A percentile compares a stretch with the other conserved stretches of the same genome.
Evolutionary conservation across 2,888 invertebrate genomes (phyloP).

Genomic region (Hyposoter didymator): DNA sequence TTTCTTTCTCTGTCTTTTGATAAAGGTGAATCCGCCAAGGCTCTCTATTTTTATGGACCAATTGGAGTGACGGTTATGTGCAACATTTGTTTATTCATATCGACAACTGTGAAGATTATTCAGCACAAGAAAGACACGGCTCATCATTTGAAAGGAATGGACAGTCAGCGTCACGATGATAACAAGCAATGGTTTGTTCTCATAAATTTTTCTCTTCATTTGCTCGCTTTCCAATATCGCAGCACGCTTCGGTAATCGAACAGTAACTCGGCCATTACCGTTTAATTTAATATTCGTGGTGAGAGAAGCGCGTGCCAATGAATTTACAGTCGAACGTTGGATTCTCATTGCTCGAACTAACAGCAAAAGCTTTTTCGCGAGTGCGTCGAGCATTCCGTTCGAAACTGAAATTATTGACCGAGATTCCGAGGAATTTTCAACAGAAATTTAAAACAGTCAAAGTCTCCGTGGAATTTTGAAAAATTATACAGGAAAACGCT

Average conservation of each 20-base stretch:
- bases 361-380: not conserved
- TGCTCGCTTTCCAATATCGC: slow-evolving; percentile 14
- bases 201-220: not conserved
- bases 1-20: not conserved
- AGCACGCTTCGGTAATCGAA: slow-evolving; percentile 36
- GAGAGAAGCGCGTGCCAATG: slow-evolving; percentile 6
- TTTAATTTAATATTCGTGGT: slow-evolving; percentile 27
- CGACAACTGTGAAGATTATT: slow-evolving; percentile 89
- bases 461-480: no score
- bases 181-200: slow-evolving; percentile 86
- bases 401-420: not conserved
- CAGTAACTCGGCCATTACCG: slow-evolving; percentile 34
- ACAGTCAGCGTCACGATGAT: slow-evolving; percentile 87
- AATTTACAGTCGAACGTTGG: slow-evolving; percentile 11
- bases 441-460: not conserved
- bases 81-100: slow-evolving; percentile 88
- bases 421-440: not conserved
- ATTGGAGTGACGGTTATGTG: slow-evolving; percentile 88
- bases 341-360: not conserved
- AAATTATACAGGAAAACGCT: not conserved
- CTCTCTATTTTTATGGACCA: slow-evolving; percentile 90
- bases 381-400: not conserved
- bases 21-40: slow-evolving; percentile 85
- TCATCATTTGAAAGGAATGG: slow-evolving; percentile 87
- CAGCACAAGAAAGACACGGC: slow-evolving; percentile 89